phyloP scores from a whole-genome alignment of 2,888 invertebrate genomes.

The Neria commutata region DNA sequence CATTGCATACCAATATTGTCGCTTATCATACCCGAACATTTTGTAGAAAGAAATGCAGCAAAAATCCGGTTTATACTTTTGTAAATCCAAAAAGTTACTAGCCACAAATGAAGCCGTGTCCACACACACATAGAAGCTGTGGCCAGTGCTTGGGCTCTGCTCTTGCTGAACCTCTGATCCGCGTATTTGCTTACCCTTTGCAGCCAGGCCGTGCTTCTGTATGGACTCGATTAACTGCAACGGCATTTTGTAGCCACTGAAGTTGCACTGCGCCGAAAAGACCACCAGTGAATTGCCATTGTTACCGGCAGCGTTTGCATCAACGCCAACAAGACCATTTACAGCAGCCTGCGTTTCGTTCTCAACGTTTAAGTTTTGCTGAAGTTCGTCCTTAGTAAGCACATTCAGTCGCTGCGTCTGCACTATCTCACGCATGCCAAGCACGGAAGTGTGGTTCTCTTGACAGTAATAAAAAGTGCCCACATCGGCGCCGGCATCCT shows the following conservation, averaged over 20 bases:
- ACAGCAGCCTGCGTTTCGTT: neutral
- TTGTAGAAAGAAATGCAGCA: slow-evolving; percentile 94
- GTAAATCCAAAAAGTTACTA: slow-evolving; percentile 79
- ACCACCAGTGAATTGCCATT: slow-evolving; percentile 72
- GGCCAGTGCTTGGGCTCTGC: too few relatives aligned
- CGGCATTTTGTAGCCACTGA: slow-evolving; percentile 90
- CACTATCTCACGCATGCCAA: slow-evolving; percentile 88
- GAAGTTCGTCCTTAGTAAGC: slow-evolving; percentile 67
- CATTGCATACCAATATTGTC: neutral
- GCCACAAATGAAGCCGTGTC: slow-evolving; percentile 87
- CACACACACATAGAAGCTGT: slow-evolving; percentile 74
- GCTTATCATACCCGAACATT: slow-evolving; percentile 72
- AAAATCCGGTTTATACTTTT: slow-evolving; percentile 80
- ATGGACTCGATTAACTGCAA: slow-evolving; percentile 72
- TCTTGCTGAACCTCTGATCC: slow-evolving; percentile 16
- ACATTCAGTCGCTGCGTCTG: slow-evolving; percentile 66
- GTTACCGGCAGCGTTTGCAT: neutral
- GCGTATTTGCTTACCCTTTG: slow-evolving; percentile 41
- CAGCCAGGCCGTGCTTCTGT: slow-evolving; percentile 68
- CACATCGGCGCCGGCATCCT: slow-evolving; percentile 10
- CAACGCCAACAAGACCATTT: neutral
- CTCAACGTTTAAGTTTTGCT: slow-evolving; percentile 53
- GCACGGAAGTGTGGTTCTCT: slow-evolving; percentile 95
- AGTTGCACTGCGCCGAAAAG: slow-evolving; percentile 94
- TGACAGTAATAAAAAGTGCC: slow-evolving; percentile 80